Base-by-base conservation (phyloP, 2,888 invertebrate species). In the Acanthosoma haemorrhoidale region DNA sequence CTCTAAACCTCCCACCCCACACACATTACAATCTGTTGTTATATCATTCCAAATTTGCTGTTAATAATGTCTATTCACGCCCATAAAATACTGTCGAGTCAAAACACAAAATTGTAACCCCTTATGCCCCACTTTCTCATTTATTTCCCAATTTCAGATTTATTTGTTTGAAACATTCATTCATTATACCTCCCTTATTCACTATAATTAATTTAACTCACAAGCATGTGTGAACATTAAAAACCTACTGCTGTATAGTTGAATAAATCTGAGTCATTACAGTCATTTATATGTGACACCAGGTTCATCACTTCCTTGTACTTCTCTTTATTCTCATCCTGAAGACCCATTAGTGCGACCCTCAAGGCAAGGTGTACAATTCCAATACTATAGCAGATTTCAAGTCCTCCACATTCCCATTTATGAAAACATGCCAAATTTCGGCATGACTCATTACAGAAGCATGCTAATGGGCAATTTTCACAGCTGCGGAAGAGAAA, bases 291-390 rank as follows among this genome's bases (percentile, higher is more conserved):
- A 79, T 94, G 91, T 2, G 90, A 88, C 72, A 90, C 79, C 9
- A 92, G 81, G 70, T 86, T 84, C 79, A 88, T 87, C 77, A 92
- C 87, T 72, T 87, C 83, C 74, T 86, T 86, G 80, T 88, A 74
- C 84, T 80, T 21, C 74, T 80, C 58, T 76, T 32, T 82, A 80
- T 21, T 79, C 80, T 34, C 79, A 76, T 77, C 82, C 81, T 74
- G 83, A 81, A 74, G 83, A 16, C 73, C 69, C 25, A 71, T 68
- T 8, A 92, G 78, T 25, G 92, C 80, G 2, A 88, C 86, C 78
- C 85, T 84, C 39, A 91, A 81, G n/a, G 89, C 92, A 70, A 91
- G 84, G 79, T 91, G 91, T 0, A 87, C 89, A 72, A 93, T 88
- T 32, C 93, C 92, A 41, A 91, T 85, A 64, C 87, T 84, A 69